Base-by-base conservation (phyloP, 2,113 vertebrate genomes). In the Monopterus albus region DNA sequence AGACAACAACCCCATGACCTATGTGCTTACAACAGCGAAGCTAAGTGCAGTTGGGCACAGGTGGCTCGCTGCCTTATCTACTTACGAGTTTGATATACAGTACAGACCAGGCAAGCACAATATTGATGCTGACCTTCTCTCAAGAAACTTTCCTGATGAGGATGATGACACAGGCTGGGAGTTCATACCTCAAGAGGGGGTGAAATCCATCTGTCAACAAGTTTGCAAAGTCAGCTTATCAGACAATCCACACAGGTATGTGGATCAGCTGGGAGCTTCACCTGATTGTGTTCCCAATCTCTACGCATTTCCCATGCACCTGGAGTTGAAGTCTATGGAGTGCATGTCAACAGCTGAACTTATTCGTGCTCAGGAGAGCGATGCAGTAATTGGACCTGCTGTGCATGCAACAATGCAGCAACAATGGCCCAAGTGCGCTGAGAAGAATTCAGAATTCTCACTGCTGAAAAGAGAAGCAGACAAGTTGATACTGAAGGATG, bases 41-140 rank as follows among this genome's bases (percentile, higher is more conserved):
- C 4, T 3, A 58, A 18, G 29, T n/a, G 8, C 23, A 12, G 8
- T 58, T 1, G 7, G 35, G 11, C 8, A 35, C n/a, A n/a, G n/a
- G n/a, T n/a, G n/a, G n/a, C n/a, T n/a, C n/a, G n/a, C n/a, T n/a
- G n/a, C n/a, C n/a, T n/a, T n/a, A n/a, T n/a, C n/a, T n/a, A n/a
- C n/a, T n/a, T n/a, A n/a, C 33, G 51, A 53, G 2, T 53, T 53
- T 53, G 51, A 53, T 12, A 9, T 53, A 7, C 31, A 23, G 2
- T 38, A 38, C 7, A 5, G 20, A 15, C 52, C 20, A 3, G 33
- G 33, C 2, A 38, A 21, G 7, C 52, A 56, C 12, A 56, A 56
- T 7, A 56, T 56, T 4, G 33, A 56, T 56, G 33, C 33, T 14
- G 33, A 56, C 52, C n/a, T n/a, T n/a, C n/a, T n/a, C n/a, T n/a